Evolutionary conservation across 2,888 invertebrate genomes (phyloP).

Genomic region (Dryadula phaetusa): DNA sequence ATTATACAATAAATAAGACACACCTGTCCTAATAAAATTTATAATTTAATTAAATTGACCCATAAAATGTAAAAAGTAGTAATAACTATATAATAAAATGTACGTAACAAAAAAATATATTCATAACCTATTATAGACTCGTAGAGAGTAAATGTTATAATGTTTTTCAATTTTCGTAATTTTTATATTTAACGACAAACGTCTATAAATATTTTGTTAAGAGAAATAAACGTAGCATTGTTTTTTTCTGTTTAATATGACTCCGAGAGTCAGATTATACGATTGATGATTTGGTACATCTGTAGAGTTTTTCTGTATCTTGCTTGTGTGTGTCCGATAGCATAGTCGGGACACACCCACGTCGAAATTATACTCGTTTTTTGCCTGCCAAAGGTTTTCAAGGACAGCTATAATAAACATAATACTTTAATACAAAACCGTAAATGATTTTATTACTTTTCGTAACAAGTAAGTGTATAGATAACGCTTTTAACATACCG

Average conservation of each 20-base stretch:
- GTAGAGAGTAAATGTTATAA: not conserved
- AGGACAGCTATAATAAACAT: conserved; percentile 16
- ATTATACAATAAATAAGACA: not conserved
- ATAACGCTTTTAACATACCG: not conserved
- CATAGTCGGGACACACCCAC: conserved; percentile 25
- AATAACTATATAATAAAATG: not conserved
- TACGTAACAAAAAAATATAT: not conserved
- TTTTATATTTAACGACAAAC: not conserved
- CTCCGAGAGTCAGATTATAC: conserved; percentile 4
- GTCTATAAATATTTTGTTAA: not conserved
- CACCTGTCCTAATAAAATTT: conserved; percentile 9
- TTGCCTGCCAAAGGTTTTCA: conserved; percentile 15
- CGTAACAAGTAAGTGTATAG: not conserved
- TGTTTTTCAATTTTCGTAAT: not conserved
- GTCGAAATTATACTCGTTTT: conserved; percentile 20
- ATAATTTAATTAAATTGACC: not conserved
- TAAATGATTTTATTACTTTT: not conserved
- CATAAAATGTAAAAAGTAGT: not conserved
- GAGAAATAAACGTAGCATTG: not conserved
- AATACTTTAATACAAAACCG: not conserved
- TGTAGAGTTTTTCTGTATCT: conserved; percentile 9
- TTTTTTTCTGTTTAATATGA: not conserved
- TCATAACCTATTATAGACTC: not conserved
- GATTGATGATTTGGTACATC: not conserved
- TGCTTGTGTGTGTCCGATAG: conserved; percentile 23